Percentiles rank a stretch among this genome's conserved stretches.
phyloP scores from a whole-genome alignment of 2,113 vertebrate species.

The Cyphomyrus discorhynchus region DNA sequence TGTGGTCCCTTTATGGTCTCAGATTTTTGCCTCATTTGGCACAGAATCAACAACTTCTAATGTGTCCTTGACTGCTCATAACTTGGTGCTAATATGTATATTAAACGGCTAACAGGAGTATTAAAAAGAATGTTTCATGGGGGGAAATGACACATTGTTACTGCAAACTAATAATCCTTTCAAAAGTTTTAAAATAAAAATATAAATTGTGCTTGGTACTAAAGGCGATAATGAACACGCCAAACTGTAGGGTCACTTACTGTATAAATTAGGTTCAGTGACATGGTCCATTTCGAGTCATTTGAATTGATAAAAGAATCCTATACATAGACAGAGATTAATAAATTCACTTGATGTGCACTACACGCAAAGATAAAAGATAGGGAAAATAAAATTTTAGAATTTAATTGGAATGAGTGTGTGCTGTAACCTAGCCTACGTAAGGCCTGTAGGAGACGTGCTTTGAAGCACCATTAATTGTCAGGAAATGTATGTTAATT shows the following conservation, averaged over 20 bases:
- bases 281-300: neutral
- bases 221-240: neutral
- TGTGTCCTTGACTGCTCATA: neutral
- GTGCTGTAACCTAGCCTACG: neutral
- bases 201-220: neutral
- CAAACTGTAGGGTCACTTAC: neutral
- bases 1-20: neutral
- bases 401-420: neutral
- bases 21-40: neutral
- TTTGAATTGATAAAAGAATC: neutral
- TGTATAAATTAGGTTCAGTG: neutral
- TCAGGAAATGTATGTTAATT: constrained; percentile 5
- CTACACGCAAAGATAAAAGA: neutral
- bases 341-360: neutral
- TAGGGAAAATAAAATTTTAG: neutral
- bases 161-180: neutral
- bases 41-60: neutral
- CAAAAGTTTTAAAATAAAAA: neutral
- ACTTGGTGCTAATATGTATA: neutral
- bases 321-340: neutral
- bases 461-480: neutral
- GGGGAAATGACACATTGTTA: neutral
- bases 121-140: neutral
- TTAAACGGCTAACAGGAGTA: neutral
- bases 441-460: neutral